A percentile compares a stretch with the other conserved stretches of the same genome.
Evolutionary conservation across 2,888 invertebrate genomes (phyloP).

Genomic region (Lydus trimaculatus): DNA sequence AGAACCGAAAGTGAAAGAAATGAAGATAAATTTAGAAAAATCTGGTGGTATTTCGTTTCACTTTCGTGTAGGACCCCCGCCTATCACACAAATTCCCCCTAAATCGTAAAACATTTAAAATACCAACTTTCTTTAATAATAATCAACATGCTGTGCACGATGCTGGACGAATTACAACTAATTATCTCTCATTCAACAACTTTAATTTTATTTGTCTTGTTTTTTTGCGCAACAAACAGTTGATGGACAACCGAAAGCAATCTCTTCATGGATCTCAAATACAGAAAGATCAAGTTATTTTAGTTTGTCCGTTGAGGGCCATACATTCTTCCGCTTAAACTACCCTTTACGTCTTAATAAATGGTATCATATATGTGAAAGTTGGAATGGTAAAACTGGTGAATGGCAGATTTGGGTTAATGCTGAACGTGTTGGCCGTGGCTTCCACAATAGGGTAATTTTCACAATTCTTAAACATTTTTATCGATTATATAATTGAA

Average conservation of each 20-base stretch:
- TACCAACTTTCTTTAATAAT: neutral
- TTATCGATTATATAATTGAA: neutral
- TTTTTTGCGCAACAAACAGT: slow-evolving; percentile 61
- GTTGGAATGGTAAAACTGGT: slow-evolving; percentile 88
- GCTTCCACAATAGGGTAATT: slow-evolving; percentile 85
- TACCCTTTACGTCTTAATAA: slow-evolving; percentile 72
- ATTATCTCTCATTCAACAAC: neutral
- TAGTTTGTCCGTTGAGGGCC: slow-evolving; percentile 82
- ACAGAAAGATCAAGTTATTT: slow-evolving; percentile 81
- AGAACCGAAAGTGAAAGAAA: neutral
- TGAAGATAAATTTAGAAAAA: neutral
- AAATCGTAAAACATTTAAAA: neutral
- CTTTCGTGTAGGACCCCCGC: neutral
- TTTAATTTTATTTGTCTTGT: neutral
- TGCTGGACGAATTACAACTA: neutral
- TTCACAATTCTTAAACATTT: neutral
- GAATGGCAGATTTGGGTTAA: slow-evolving; percentile 93
- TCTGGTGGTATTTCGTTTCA: neutral
- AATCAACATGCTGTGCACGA: neutral
- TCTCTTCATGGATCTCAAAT: slow-evolving; percentile 82
- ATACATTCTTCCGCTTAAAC: slow-evolving; percentile 80
- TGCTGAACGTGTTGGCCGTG: slow-evolving; percentile 83
- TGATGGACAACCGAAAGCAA: slow-evolving; percentile 75
- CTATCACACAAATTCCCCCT: neutral
- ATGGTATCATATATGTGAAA: slow-evolving; percentile 89